Evolutionary conservation across 2,888 invertebrate species (phyloP).

Genomic region (Resseliella maxima): DNA sequence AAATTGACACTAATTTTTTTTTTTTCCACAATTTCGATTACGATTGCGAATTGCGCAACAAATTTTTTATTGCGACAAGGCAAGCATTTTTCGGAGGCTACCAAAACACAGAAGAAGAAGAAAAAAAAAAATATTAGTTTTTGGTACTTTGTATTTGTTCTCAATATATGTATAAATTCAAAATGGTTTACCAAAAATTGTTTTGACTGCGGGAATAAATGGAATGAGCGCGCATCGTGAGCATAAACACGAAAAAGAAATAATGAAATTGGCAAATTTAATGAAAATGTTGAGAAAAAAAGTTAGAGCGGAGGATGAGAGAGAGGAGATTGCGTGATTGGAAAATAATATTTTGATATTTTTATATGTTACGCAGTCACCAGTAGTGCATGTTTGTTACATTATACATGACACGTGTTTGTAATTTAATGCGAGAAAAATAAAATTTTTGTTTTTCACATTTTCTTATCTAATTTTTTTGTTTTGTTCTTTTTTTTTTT

Average conservation of each 20-base stretch:
- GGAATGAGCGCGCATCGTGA: neutral
- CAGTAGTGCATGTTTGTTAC: neutral
- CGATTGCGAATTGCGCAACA: neutral
- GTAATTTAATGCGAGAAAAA: neutral
- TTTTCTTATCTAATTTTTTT: too few relatives aligned
- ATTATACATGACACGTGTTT: neutral
- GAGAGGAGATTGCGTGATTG: too few relatives aligned
- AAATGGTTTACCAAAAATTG: neutral
- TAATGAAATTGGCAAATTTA: too few relatives aligned
- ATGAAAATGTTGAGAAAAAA: too few relatives aligned
- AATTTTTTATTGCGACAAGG: neutral
- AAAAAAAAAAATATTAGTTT: too few relatives aligned
- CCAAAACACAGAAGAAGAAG: too few relatives aligned
- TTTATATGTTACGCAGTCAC: too few relatives aligned
- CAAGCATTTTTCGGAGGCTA: neutral
- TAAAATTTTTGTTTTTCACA: too few relatives aligned
- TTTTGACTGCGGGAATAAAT: neutral
- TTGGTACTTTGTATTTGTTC: neutral
- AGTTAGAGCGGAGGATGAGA: neutral
- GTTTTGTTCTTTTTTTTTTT: slow-evolving; percentile 13
- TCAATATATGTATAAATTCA: neutral
- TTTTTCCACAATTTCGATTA: neutral
- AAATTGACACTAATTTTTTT: slow-evolving; percentile 49
- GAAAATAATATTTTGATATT: neutral
- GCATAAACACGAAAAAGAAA: neutral